Conservation (phyloP, 2,888 invertebrate genomes). For the Amitus sp. region DNA sequence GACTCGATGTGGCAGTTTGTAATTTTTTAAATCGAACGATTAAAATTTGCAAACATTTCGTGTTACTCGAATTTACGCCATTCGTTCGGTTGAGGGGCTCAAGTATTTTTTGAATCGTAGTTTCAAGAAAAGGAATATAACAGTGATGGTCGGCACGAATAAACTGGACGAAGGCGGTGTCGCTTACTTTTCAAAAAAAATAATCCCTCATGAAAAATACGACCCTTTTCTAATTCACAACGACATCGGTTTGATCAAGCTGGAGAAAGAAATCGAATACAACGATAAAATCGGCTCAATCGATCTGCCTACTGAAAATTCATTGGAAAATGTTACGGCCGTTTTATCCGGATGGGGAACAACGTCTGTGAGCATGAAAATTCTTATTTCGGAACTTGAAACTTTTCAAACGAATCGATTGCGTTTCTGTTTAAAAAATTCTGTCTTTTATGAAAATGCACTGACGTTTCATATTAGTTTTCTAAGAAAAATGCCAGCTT, state of each 20-base stretch:
- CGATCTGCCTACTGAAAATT: conserved; percentile 50
- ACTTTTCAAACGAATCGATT: too few species aligned
- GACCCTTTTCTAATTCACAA: conserved; percentile 53
- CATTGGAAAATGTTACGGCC: conserved; percentile 56
- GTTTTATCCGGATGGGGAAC: conserved; percentile 62
- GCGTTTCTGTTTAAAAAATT: too few species aligned
- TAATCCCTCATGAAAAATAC: conserved; percentile 51
- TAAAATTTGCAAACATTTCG: too few species aligned
- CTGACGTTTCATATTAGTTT: too few species aligned
- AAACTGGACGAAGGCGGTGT: conserved; percentile 56
- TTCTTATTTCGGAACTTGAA: too few species aligned
- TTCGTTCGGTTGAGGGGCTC: too few species aligned
- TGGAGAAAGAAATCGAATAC: conserved; percentile 54
- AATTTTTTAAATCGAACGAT: too few species aligned
- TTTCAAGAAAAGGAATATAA: conserved; percentile 54
- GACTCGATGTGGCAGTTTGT: conserved; percentile 9
- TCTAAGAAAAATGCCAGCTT: too few species aligned
- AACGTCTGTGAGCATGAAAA: conserved; percentile 52
- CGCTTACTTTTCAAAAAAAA: conserved; percentile 47
- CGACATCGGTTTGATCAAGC: conserved; percentile 58
- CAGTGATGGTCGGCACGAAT: conserved; percentile 55
- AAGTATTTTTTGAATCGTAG: conserved; percentile 43
- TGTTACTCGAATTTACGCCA: too few species aligned
- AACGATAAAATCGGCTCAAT: conserved; percentile 53
- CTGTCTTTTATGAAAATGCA: too few species aligned